A percentile compares a stretch with the other conserved stretches of the same genome.
phyloP scores from a whole-genome alignment of 2,888 invertebrate species.

The Agrilus cyanescens region DNA sequence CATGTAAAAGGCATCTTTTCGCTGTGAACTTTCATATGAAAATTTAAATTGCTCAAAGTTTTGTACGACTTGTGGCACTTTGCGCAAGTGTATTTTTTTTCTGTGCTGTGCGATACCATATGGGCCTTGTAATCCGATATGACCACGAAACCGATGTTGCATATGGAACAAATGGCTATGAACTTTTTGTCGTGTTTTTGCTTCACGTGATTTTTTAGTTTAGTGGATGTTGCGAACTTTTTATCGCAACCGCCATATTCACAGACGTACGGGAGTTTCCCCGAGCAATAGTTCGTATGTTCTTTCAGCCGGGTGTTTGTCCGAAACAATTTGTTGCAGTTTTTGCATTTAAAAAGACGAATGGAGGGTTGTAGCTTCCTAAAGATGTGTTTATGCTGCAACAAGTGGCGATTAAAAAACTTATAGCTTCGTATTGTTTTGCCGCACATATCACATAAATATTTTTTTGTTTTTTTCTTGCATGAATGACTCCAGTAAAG shows the following conservation, averaged over 20 bases:
- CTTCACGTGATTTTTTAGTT: constrained; percentile 30
- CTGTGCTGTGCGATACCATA: constrained; percentile 30
- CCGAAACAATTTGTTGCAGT: constrained; percentile 27
- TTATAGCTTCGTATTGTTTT: constrained; percentile 18
- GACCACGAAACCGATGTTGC: constrained; percentile 33
- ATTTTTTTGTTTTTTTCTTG: constrained; percentile 23
- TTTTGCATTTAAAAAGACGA: constrained; percentile 23
- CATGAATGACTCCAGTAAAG: constrained; percentile 24
- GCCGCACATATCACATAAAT: constrained; percentile 31
- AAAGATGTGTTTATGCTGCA: constrained; percentile 11
- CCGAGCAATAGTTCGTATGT: constrained; percentile 31
- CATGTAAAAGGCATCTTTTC: constrained; percentile 28
- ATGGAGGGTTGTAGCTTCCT: constrained; percentile 18
- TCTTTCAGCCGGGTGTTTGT: constrained; percentile 29
- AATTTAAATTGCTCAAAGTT: constrained; percentile 33
- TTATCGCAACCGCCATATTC: constrained; percentile 26
- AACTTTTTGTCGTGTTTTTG: constrained; percentile 34
- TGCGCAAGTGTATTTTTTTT: constrained; percentile 31
- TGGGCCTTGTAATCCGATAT: constrained; percentile 32
- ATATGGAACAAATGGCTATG: constrained; percentile 31
- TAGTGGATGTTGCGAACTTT: constrained; percentile 29
- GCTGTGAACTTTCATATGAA: constrained; percentile 32
- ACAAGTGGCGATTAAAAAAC: constrained; percentile 19
- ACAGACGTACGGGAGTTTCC: constrained; percentile 27
- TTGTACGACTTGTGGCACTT: constrained; percentile 32